Evolutionary conservation across 2,888 invertebrate genomes (phyloP), one percentile per base, ranked within the genome.

Genomic region (Thymelicus lineola): DNA sequence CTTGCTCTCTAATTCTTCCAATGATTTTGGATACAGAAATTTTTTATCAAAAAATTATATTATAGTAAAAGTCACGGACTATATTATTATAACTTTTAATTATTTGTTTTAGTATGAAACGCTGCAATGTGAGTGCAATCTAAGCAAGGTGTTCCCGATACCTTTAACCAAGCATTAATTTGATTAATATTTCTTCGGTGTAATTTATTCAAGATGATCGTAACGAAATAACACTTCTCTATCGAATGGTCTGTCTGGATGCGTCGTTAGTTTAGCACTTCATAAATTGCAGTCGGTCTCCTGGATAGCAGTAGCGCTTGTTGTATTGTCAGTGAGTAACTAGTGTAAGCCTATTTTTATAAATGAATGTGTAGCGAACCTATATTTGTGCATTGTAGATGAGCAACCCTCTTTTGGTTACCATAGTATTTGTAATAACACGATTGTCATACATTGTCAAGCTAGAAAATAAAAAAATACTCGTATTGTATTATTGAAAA

Each of bases 201-300:
- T 68, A 68, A 68, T 68, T 57, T 68, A 62, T 62, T 20, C 55
- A 57, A 68, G 68, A 68, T 62, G 57, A 68, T 68, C 36, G 68
- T 68, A 62, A 63, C 57, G 68, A 62, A 68, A 53, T 62, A 62
- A 57, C 68, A 68, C 68, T 62, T 62, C 57, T 55, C 68, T 45
- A 55, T 62, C 68, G 57, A 68, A 58, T 63, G 68, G 62, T 36
- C 57, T 61, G 68, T 68, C 57, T 57, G 62, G 68, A 68, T 68
- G 68, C 68, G 48, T 68, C 68, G 68, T 68, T 68, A 68, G 68
- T 63, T 63, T 62, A 62, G 62, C 62, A 68, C 68, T 68, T 62
- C 62, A 62, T 68, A 62, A 68, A 67, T 68, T 68, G 68, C 68
- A 68, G 62, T 61, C 35, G 38, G 53, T 61, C 60, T 67, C 60